Conservation (phyloP, 2,888 invertebrate species). For the Clusia tigrina region DNA sequence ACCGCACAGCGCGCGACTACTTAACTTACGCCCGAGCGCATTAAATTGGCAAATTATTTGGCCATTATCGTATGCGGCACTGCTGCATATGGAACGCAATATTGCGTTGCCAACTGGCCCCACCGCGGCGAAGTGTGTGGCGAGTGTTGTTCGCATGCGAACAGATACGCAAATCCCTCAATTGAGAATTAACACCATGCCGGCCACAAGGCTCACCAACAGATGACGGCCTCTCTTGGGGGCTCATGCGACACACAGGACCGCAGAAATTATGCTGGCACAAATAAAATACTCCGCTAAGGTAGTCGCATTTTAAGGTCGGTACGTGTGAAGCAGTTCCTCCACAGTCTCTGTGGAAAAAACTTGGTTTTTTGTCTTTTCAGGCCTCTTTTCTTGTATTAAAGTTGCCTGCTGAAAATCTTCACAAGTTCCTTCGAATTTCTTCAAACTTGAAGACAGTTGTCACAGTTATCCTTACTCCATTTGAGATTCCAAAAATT, state of each 20-base stretch:
- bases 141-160: neutral
- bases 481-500: too few relatives aligned
- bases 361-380: too few relatives aligned
- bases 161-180: conserved; percentile 8
- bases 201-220: too few relatives aligned
- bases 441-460: too few relatives aligned
- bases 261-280: neutral
- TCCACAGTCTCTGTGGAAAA: too few relatives aligned
- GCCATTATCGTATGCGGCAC: conserved; percentile 4
- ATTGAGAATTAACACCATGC: neutral
- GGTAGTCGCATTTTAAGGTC: too few relatives aligned
- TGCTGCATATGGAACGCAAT: neutral
- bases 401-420: too few relatives aligned
- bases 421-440: too few relatives aligned
- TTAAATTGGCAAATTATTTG: conserved; percentile 10
- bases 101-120: neutral
- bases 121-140: conserved; percentile 1
- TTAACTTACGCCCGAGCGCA: neutral
- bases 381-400: too few relatives aligned
- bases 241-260: neutral
- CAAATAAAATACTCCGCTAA: neutral
- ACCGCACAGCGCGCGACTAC: neutral
- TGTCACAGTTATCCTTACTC: too few relatives aligned
- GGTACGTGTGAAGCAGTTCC: too few relatives aligned
- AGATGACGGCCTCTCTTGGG: too few relatives aligned